These are phyloP conservation scores for Drosophila kambysellisi DNA, from an alignment of 2,888 invertebrate genomes.

Conservation along the genomic window DNA sequence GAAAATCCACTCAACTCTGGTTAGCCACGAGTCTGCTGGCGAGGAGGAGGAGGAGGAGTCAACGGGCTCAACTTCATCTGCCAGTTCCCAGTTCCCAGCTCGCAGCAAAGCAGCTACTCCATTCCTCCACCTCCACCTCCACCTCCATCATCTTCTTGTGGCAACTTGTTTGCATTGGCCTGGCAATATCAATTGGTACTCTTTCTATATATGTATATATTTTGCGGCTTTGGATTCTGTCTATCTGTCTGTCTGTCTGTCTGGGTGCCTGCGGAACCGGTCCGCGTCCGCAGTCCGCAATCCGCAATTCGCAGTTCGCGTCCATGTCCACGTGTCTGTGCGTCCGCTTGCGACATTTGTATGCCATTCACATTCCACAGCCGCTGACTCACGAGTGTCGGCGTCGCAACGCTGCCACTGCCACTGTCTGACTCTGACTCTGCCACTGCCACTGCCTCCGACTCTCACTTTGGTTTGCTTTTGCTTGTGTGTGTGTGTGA, in stretches of 20 bases:
- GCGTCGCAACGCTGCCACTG: conserved; percentile 46
- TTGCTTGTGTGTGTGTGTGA: conserved; percentile 9
- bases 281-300: conserved; percentile 19
- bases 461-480: conserved; percentile 16
- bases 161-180: conserved; percentile 70
- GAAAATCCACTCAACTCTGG: conserved; percentile 65
- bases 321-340: conserved; percentile 29
- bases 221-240: conserved; percentile 35
- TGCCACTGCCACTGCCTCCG: conserved; percentile 12
- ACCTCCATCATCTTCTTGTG: conserved; percentile 15
- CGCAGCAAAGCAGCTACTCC: conserved; percentile 11
- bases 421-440: conserved; percentile 44
- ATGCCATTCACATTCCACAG: conserved; percentile 78
- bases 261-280: conserved; percentile 46
- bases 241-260: neutral
- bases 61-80: conserved; percentile 32
- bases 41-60: conserved; percentile 9
- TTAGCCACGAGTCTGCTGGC: conserved; percentile 19
- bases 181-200: conserved; percentile 64
- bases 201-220: conserved; percentile 16
- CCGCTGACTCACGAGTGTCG: conserved; percentile 69
- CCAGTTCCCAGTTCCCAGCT: conserved; percentile 4
- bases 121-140: conserved; percentile 5
- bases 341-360: conserved; percentile 70
- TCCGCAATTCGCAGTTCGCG: conserved; percentile 1